Base-by-base conservation (phyloP, 2,888 invertebrate genomes). In the Patella ulyssiponensis region DNA sequence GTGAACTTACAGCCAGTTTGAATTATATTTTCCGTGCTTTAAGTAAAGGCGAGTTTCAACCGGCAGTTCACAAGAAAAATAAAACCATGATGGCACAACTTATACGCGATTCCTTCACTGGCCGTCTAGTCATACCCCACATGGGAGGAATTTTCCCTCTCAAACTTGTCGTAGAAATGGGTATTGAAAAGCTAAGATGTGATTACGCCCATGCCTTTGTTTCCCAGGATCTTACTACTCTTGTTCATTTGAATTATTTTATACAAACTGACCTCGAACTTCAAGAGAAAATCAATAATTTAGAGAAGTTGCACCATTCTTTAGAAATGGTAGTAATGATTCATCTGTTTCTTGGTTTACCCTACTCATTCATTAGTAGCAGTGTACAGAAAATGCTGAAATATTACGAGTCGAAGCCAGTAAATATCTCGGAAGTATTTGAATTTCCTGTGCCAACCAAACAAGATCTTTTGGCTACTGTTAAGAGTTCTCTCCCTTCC, bases 121-220 rank as follows among this genome's bases (percentile, higher is more conserved):
- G 86, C 15, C 85, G 86, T 71, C 81, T 88, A 58, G 77, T 85
- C 11, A 77, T 81, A 15, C 87, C 87, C 2, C 78, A 83, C 54
- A 79, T 89, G 53, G 80, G 80, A 9, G 89, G 88, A 15, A 73
- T 82, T 9, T 80, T 82, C 64, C 87, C 89, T 3, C 79, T 89
- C 11, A 81, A 83, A 51, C 84, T 89, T 17, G 79, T 89, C 3
- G 87, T 86, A 14, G 90, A 90, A 79, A 87, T 89, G 54, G 90
- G 90, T 3, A 64, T 85, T 7, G 88, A 89, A 80, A 89, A 89
- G 77, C 79, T 90, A 12, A 80, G 82, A 1, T 80, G 86, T 44
- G 89, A 90, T 75, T 89, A 88, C 74, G 77, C 86, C 14, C 81
- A 83, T 74, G 76, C 84, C 2, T 85, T 90, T 72, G 69, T 89